Conservation (phyloP, 2,113 vertebrate genomes). For the Xiphophorus hellerii region DNA sequence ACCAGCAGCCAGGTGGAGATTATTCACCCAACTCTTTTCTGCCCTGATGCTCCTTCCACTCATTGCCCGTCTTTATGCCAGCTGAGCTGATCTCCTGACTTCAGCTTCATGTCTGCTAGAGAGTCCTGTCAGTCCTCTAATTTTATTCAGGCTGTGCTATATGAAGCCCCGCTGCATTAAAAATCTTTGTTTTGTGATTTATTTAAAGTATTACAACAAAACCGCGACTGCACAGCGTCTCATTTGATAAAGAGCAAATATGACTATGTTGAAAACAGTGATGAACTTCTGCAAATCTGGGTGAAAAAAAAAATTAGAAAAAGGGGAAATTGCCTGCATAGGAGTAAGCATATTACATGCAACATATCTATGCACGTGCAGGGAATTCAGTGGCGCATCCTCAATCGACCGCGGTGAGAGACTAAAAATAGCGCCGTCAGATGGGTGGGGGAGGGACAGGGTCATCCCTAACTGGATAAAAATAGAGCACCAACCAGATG, state of each 20-base stretch:
- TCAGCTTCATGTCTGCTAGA: not conserved
- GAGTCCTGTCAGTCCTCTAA: not conserved
- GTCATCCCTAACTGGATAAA: slow-evolving; percentile 64
- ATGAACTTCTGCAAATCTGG: not conserved
- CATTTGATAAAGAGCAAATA: not conserved
- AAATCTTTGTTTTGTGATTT: not conserved
- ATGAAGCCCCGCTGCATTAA: not conserved
- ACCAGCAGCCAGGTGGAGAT: slow-evolving; percentile 2
- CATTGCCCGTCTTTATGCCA: not conserved
- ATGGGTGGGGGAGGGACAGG: slow-evolving; percentile 37
- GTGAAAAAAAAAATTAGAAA: not conserved
- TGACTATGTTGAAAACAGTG: not conserved
- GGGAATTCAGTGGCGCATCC: slow-evolving; percentile 11
- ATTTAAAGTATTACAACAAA: not conserved
- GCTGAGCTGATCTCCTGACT: not conserved
- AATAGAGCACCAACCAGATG: slow-evolving; percentile 65
- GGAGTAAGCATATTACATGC: not conserved
- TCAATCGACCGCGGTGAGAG: slow-evolving; percentile 5
- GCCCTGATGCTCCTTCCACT: slow-evolving; percentile 1
- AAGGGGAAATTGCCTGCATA: not conserved
- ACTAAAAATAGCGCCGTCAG: slow-evolving; percentile 65
- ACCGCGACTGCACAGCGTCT: not conserved
- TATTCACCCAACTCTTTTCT: not conserved
- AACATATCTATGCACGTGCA: not conserved
- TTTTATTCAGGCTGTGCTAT: not conserved